Conservation (phyloP, 2,113 vertebrate genomes). For the Oryctolagus cuniculus region DNA sequence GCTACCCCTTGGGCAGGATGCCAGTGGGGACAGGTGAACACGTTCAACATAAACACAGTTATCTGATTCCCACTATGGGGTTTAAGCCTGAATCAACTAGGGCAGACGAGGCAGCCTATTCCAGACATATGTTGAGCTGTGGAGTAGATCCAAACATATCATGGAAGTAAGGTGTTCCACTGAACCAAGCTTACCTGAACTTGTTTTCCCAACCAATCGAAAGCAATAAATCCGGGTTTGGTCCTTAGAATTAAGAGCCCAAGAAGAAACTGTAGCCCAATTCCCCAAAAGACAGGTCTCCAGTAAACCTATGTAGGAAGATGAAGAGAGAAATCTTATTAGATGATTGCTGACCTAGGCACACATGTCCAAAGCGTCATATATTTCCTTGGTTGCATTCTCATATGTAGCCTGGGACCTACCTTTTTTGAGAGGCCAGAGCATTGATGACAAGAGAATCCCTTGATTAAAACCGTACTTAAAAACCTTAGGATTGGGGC, state of each 20-base stretch:
- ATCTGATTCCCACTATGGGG: not conserved
- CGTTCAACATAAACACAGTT: not conserved
- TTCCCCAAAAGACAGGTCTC: conserved; percentile 91
- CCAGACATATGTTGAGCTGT: conserved; percentile 5
- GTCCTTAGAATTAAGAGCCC: conserved; percentile 92
- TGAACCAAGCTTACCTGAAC: conserved; percentile 87
- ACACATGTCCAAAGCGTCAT: not conserved
- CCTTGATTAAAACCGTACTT: not conserved
- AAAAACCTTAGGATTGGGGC: not conserved
- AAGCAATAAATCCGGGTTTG: conserved; percentile 86
- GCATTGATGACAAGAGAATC: not conserved
- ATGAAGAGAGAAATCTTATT: not conserved
- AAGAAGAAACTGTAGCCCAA: conserved; percentile 92
- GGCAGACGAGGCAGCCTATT: not conserved
- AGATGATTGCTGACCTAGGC: not conserved
- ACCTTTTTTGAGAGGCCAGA: not conserved
- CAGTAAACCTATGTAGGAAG: conserved; percentile 88
- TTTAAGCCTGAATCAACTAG: conserved; percentile 16
- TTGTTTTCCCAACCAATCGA: conserved; percentile 91
- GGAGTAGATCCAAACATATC: not conserved
- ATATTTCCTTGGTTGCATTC: not conserved
- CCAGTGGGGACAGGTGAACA: not conserved
- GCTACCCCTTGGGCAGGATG: not conserved
- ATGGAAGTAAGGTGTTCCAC: conserved; percentile 22
- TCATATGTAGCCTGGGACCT: not conserved